Percentiles rank a stretch among this genome's conserved stretches.
Evolutionary conservation across 2,888 invertebrate species (phyloP).

Genomic region (Leucophora obtusa): DNA sequence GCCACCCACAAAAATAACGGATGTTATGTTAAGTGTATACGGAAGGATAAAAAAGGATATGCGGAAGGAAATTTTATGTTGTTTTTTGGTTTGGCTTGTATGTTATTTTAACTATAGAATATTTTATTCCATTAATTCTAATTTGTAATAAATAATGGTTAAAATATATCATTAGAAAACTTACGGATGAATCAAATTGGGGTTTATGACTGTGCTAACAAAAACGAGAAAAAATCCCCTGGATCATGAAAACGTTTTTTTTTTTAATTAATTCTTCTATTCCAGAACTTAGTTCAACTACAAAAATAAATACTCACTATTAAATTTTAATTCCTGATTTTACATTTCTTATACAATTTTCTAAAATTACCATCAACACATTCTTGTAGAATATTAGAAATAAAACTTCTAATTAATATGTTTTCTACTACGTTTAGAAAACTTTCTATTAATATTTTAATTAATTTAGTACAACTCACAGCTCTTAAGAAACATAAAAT

Average conservation of each 20-base stretch:
- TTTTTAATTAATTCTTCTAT: too few species aligned
- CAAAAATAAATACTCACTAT: too few species aligned
- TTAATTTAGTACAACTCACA: background rate
- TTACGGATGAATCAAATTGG: background rate
- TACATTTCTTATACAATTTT: too few species aligned
- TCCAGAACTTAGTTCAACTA: too few species aligned
- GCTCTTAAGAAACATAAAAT: background rate
- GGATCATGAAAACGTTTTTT: too few species aligned
- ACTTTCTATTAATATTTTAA: background rate
- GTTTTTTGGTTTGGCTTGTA: background rate
- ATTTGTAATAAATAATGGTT: conserved; percentile 31
- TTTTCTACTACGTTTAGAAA: background rate
- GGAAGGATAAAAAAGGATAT: conserved; percentile 48
- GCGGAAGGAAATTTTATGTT: conserved; percentile 43
- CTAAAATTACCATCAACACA: too few species aligned
- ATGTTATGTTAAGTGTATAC: conserved; percentile 46
- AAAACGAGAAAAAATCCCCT: too few species aligned
- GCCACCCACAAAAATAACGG: conserved; percentile 27
- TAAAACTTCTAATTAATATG: background rate
- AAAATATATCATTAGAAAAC: conserved; percentile 35
- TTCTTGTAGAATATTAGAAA: background rate
- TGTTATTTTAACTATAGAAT: background rate
- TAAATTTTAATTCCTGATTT: too few species aligned
- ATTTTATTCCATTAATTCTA: background rate
- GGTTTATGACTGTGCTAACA: background rate